Evolutionary conservation across 2,113 vertebrate genomes (phyloP).

Genomic region (Siniperca knerii): DNA sequence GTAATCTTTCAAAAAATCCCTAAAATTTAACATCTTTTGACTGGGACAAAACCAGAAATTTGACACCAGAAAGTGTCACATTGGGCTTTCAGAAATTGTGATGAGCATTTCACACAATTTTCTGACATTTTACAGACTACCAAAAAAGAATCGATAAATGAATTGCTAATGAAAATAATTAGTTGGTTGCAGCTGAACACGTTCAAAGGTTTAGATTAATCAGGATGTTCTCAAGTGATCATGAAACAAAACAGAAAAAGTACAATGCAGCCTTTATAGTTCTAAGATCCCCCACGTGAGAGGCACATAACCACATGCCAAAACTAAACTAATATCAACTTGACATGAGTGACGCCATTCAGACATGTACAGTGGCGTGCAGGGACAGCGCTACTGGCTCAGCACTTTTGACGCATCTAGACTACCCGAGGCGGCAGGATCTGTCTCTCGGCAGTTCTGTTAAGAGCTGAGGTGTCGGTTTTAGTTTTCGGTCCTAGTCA

Average conservation of each 20-base stretch:
- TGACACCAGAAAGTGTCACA: background rate
- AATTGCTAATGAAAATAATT: background rate
- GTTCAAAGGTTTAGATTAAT: background rate
- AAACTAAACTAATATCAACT: slow-evolving; percentile 4
- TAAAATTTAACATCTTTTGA: background rate
- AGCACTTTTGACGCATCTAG: slow-evolving; percentile 36
- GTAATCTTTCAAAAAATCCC: background rate
- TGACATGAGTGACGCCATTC: background rate
- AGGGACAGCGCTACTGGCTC: slow-evolving; percentile 28
- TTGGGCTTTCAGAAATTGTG: too few relatives aligned
- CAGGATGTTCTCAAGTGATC: background rate
- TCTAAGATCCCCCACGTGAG: background rate
- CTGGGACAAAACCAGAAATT: background rate
- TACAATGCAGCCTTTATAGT: background rate
- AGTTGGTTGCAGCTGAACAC: background rate
- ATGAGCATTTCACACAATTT: too few relatives aligned
- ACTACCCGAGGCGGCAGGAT: slow-evolving; percentile 32
- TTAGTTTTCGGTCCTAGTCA: background rate
- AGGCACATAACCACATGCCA: background rate
- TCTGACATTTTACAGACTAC: background rate
- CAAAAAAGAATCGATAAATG: too few relatives aligned
- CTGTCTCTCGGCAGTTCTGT: slow-evolving; percentile 47
- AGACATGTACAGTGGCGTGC: background rate
- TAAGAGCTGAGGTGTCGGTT: slow-evolving; percentile 29
- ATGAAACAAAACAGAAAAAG: background rate